phyloP scores from a whole-genome alignment of 2,888 invertebrate species.

The Drosophila fulvimacula region DNA sequence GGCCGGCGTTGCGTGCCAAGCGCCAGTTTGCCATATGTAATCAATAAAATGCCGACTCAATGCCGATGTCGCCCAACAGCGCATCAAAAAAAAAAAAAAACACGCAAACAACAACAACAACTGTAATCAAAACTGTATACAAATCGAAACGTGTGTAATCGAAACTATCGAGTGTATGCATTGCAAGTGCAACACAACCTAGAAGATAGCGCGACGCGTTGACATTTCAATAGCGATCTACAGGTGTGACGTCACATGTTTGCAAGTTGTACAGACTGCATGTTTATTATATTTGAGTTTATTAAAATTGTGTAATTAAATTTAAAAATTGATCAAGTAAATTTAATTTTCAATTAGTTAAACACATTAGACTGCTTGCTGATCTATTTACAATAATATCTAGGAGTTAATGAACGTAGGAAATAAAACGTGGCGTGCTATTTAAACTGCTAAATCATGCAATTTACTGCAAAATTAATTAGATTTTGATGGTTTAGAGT shows the following conservation, averaged over 20 bases:
- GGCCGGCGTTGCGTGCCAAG: constrained; percentile 72
- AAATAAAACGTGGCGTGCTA: too few species aligned
- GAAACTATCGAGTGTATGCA: constrained; percentile 17
- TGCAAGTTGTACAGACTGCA: neutral
- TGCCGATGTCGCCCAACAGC: constrained; percentile 32
- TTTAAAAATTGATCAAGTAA: neutral
- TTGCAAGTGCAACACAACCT: neutral
- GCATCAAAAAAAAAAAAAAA: constrained; percentile 16
- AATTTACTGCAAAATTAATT: too few species aligned
- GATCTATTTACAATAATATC: too few species aligned
- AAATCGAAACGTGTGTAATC: constrained; percentile 34
- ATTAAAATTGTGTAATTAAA: too few species aligned
- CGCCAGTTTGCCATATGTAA: constrained; percentile 59
- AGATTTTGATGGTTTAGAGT: neutral
- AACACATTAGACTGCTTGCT: too few species aligned
- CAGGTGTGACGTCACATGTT: constrained; percentile 6
- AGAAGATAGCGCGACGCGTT: neutral
- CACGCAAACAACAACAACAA: constrained; percentile 10
- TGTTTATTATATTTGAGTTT: neutral
- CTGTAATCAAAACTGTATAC: constrained; percentile 28
- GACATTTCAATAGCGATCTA: neutral
- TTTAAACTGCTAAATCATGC: too few species aligned
- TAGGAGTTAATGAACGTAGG: neutral
- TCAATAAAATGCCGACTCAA: constrained; percentile 65
- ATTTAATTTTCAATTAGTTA: too few species aligned